These are phyloP conservation scores for Propithecus deckenii DNA, from an alignment of 2,797 vertebrate species.

Conservation along the genomic window DNA sequence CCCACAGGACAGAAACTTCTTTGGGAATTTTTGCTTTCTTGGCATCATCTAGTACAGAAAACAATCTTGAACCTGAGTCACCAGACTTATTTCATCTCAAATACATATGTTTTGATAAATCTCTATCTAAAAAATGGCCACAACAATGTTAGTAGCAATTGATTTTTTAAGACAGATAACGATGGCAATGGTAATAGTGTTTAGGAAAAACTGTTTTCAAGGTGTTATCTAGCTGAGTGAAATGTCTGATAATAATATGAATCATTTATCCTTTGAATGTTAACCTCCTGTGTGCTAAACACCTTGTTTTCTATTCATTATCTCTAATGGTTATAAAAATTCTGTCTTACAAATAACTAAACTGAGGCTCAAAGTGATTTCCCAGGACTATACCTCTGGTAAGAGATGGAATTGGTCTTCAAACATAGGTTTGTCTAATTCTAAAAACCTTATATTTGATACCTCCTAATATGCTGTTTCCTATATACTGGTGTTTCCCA, in stretches of 20 bases:
- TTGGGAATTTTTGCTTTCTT: not conserved
- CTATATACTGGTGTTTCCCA: not conserved
- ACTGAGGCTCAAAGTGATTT: not conserved
- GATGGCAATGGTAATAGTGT: not conserved
- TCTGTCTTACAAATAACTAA: not conserved
- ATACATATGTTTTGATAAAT: not conserved
- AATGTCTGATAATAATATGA: not conserved
- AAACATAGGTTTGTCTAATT: not conserved
- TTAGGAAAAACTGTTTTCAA: not conserved
- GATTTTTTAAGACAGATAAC: not conserved
- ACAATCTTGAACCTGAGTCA: not conserved
- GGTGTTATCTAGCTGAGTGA: not conserved
- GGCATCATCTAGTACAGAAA: not conserved
- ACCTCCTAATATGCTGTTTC: not conserved
- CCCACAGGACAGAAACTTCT: not conserved
- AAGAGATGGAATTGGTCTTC: not conserved
- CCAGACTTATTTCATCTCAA: not conserved
- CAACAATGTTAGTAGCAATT: not conserved
- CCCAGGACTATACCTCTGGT: not conserved
- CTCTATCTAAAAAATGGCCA: not conserved
- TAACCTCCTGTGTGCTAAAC: not conserved
- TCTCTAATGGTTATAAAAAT: not conserved
- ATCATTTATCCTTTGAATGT: not conserved
- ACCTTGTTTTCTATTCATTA: not conserved
- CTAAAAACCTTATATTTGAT: not conserved